Evolutionary conservation across 2,113 vertebrate genomes (phyloP).

Genomic region (Elaphurus davidianus): DNA sequence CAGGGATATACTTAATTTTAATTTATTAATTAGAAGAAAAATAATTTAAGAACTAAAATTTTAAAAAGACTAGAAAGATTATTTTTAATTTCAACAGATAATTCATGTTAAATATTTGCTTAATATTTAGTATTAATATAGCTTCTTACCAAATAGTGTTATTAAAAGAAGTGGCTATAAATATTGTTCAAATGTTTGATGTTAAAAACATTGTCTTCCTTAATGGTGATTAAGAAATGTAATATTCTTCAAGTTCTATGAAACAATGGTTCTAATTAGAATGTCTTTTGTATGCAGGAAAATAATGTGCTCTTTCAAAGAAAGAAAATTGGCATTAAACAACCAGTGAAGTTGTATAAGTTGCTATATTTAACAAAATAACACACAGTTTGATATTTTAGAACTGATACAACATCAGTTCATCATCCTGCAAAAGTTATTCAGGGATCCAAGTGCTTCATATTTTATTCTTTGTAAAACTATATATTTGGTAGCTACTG

Average conservation of each 20-base stretch:
- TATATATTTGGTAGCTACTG: background rate
- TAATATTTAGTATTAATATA: background rate
- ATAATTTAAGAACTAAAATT: background rate
- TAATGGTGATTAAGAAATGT: background rate
- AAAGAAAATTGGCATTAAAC: background rate
- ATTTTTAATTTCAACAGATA: background rate
- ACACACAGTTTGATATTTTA: constrained; percentile 50
- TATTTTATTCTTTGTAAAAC: background rate
- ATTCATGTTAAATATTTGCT: background rate
- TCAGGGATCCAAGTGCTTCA: background rate
- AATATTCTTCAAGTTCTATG: background rate
- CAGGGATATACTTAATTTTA: background rate
- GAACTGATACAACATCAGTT: constrained; percentile 38
- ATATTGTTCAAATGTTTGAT: background rate
- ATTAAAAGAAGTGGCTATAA: background rate
- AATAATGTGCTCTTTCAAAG: background rate
- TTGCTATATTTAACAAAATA: constrained; percentile 20
- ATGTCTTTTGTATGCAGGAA: background rate
- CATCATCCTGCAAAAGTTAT: background rate
- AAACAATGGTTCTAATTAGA: background rate
- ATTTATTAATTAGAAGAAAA: background rate
- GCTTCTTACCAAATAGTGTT: background rate
- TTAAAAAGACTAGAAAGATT: background rate
- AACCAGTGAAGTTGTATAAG: background rate
- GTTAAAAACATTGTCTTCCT: background rate